Evolutionary conservation across 2,797 vertebrate genomes (phyloP).

Genomic region (Zalophus californianus): DNA sequence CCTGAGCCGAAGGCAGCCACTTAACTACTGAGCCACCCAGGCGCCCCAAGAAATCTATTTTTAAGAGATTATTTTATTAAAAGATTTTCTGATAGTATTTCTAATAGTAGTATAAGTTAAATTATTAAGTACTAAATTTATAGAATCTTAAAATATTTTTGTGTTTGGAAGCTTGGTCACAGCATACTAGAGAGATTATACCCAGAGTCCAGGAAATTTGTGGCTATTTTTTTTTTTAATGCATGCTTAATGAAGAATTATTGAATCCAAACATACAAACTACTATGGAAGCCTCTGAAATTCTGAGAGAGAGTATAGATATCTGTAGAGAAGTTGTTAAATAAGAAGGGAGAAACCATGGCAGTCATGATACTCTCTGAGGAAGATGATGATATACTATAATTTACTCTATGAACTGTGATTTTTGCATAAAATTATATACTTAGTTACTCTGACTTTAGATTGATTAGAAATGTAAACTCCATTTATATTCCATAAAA

Average conservation of each 20-base stretch:
- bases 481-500: constrained; percentile 18
- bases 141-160: constrained; percentile 56
- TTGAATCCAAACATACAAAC: not conserved
- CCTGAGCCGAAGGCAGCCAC: no score
- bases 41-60: not conserved
- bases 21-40: no score
- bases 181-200: not conserved
- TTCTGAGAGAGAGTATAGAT: constrained; percentile 15
- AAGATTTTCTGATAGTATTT: constrained; percentile 55
- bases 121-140: constrained; percentile 18
- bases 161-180: constrained; percentile 34
- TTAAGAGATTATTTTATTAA: constrained; percentile 50
- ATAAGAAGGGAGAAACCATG: not conserved
- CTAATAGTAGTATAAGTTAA: constrained; percentile 56
- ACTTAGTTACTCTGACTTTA: constrained; percentile 38
- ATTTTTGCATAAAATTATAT: constrained; percentile 17
- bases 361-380: not conserved
- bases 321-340: not conserved
- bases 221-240: no score
- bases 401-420: not conserved
- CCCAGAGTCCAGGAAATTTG: constrained; percentile 17
- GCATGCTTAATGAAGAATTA: constrained; percentile 38
- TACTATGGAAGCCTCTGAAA: constrained; percentile 33
- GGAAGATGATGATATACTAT: not conserved
- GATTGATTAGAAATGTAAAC: constrained; percentile 20